Evolutionary conservation across 2,888 invertebrate genomes (phyloP).

Genomic region (Beris chalybata): DNA sequence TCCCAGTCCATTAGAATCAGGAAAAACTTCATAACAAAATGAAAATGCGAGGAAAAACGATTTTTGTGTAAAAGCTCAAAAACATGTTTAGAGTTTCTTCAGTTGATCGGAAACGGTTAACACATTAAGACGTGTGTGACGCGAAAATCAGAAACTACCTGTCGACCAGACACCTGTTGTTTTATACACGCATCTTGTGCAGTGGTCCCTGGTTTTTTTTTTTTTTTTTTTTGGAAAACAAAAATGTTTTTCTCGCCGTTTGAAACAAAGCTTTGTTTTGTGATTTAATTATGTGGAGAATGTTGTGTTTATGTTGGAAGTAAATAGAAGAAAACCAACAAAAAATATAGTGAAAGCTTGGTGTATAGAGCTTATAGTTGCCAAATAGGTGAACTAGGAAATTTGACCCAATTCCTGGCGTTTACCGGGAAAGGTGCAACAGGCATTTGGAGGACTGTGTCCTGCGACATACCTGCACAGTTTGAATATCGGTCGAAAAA

Average conservation of each 20-base stretch:
- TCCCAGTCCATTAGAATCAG: neutral
- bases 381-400: constrained; percentile 13
- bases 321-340: too few relatives aligned
- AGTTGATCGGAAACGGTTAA: constrained; percentile 38
- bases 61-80: constrained; percentile 33
- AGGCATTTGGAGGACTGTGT: constrained; percentile 19
- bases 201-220: constrained; percentile 27
- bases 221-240: too few relatives aligned
- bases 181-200: constrained; percentile 8
- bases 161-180: constrained; percentile 35
- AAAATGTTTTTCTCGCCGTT: too few relatives aligned
- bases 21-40: constrained; percentile 6
- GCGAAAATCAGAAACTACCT: neutral
- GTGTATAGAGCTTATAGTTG: too few relatives aligned
- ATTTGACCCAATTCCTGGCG: constrained; percentile 19
- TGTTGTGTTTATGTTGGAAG: too few relatives aligned
- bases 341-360: constrained; percentile 10
- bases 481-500: too few relatives aligned
- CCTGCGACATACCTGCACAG: constrained; percentile 30
- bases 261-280: too few relatives aligned
- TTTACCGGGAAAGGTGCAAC: constrained; percentile 23
- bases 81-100: constrained; percentile 28
- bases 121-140: constrained; percentile 32
- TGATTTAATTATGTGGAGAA: too few relatives aligned
- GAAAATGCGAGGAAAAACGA: constrained; percentile 24